Base-by-base conservation (phyloP, 2,113 vertebrate genomes). In the Bagarius yarrelli region DNA sequence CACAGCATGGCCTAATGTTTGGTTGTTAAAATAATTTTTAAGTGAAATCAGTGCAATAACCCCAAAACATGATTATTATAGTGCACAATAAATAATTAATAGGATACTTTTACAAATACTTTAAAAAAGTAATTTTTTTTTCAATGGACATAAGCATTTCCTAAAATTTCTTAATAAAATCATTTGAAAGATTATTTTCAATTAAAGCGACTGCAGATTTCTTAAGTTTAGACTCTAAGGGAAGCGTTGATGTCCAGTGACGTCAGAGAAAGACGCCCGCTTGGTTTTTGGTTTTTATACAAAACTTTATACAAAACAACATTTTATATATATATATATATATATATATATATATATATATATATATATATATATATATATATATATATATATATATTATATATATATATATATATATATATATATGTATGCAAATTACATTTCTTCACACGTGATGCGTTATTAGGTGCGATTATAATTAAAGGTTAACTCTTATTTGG, bases 391-490 rank as follows among this genome's bases (percentile, higher is more conserved):
- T n/a, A n/a, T n/a, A n/a, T n/a, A n/a, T n/a, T n/a, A n/a, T n/a
- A n/a, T n/a, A n/a, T n/a, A n/a, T n/a, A n/a, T n/a, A n/a, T n/a
- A n/a, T n/a, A n/a, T n/a, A n/a, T n/a, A n/a, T n/a, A n/a, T 50
- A 13, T 50, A 8, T 50, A 13, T 50, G 15, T 75, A 44, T 89
- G 89, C 80, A 78, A 89, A 91, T 91, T 85, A 78, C 78, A 85
- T 87, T 87, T 87, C 80, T 60, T 61, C 32, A 67, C 85, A 87
- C n/a, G 15, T 36, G 21, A 23, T 14, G 5, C 21, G n/a, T 53
- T 19, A 74, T 90, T 91, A 91, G 91, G 67, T 88, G 87, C 88
- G 88, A 90, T 91, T 90, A 59, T 40, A 34, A 76, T 40, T 18
- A 30, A 16, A 1, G 53, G 8, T 16, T 8, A 4, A n/a, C 21